Percentiles rank a stretch among this genome's conserved stretches.
These are phyloP conservation scores for Tetraneura akinire DNA, from an alignment of 1,140 invertebrate genomes.

Conservation along the genomic window DNA sequence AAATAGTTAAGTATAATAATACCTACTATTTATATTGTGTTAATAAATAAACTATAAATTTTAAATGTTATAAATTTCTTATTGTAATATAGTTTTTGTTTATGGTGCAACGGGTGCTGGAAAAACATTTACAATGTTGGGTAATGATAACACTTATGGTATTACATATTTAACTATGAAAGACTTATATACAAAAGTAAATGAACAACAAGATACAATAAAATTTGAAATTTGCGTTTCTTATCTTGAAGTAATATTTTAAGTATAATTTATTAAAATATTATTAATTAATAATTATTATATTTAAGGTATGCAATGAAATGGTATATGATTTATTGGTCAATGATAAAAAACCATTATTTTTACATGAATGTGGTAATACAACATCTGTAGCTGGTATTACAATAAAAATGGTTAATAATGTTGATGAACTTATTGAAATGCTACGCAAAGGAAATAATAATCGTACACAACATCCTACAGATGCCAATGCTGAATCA, in stretches of 20 bases:
- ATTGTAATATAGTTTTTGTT: slow-evolving; percentile 70
- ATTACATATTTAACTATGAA: slow-evolving; percentile 90
- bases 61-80: background rate
- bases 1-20: too few species aligned
- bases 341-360: slow-evolving; percentile 71
- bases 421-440: slow-evolving; percentile 78
- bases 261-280: slow-evolving; percentile 4
- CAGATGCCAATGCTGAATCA: slow-evolving; percentile 95
- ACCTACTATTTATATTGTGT: too few species aligned
- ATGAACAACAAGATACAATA: slow-evolving; percentile 67
- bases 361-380: slow-evolving; percentile 75
- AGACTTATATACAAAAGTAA: slow-evolving; percentile 83
- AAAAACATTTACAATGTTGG: slow-evolving; percentile 98
- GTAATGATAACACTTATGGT: slow-evolving; percentile 78
- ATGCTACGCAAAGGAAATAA: slow-evolving; percentile 85
- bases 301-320: slow-evolving; percentile 93
- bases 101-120: slow-evolving; percentile 94
- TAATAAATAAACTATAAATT: too few species aligned
- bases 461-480: slow-evolving; percentile 94
- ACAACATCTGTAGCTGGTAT: slow-evolving; percentile 86
- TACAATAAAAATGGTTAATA: slow-evolving; percentile 73
- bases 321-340: slow-evolving; percentile 88
- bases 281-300: slow-evolving; percentile 59
- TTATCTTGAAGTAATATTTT: slow-evolving; percentile 60
- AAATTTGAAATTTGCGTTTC: slow-evolving; percentile 68